A percentile compares a stretch with the other conserved stretches of the same genome.
Conservation (phyloP, 2,888 invertebrate genomes). For the Mactromeris polynyma region DNA sequence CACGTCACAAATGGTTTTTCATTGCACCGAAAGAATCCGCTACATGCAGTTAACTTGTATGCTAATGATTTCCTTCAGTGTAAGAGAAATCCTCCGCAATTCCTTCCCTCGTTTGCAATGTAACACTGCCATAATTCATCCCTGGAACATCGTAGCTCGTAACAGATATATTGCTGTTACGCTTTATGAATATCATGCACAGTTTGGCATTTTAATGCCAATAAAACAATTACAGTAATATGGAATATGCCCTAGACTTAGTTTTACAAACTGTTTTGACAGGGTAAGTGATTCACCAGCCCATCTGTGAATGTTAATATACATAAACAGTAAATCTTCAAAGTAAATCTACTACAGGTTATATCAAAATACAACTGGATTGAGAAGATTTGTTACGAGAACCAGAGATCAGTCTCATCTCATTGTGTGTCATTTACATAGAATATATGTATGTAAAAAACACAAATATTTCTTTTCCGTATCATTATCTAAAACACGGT, state of each 20-base stretch:
- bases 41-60: conserved; percentile 2
- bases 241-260: conserved; percentile 31
- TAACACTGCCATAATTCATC: conserved; percentile 29
- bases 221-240: conserved; percentile 57
- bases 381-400: neutral
- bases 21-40: conserved; percentile 2
- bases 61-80: neutral
- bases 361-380: conserved; percentile 28
- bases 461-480: neutral
- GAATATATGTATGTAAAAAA: neutral
- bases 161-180: conserved; percentile 24
- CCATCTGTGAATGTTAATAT: neutral
- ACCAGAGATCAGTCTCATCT: neutral
- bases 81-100: neutral
- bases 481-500: neutral
- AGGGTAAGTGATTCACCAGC: conserved; percentile 53
- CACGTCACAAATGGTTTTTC: conserved; percentile 15
- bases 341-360: conserved; percentile 27
- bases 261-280: conserved; percentile 60
- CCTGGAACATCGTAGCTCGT: neutral
- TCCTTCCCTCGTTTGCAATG: conserved; percentile 14
- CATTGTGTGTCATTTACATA: conserved; percentile 7
- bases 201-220: conserved; percentile 52
- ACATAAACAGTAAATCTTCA: conserved; percentile 52
- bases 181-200: conserved; percentile 50